Conservation (phyloP, 2,888 invertebrate genomes). For the Malthinus seriepunctatus region DNA sequence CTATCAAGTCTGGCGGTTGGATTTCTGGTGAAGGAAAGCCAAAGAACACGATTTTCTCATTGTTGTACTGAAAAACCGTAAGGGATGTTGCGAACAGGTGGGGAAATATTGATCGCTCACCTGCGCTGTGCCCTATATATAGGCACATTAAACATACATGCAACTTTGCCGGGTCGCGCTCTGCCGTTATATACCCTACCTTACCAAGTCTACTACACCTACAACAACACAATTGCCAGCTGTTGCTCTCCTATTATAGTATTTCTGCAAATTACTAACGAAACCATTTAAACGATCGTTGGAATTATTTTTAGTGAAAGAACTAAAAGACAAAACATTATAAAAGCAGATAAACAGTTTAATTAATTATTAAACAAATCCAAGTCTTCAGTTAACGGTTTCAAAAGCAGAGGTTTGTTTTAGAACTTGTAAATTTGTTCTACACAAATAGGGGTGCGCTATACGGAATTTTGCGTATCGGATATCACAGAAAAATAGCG, state of each 20-base stretch:
- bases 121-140: constrained; percentile 39
- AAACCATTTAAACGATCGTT: constrained; percentile 1
- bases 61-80: constrained; percentile 22
- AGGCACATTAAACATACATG: constrained; percentile 38
- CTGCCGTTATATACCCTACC: constrained; percentile 16
- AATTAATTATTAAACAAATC: too few relatives aligned
- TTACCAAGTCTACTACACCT: constrained; percentile 6
- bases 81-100: constrained; percentile 24
- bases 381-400: too few relatives aligned
- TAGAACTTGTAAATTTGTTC: too few relatives aligned
- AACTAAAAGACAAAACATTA: too few relatives aligned
- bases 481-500: too few relatives aligned
- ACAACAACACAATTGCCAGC: constrained; percentile 19
- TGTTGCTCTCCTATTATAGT: constrained; percentile 16
- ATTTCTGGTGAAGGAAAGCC: constrained; percentile 11
- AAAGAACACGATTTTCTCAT: constrained; percentile 21
- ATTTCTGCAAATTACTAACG: not conserved
- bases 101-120: constrained; percentile 38
- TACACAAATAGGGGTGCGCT: too few relatives aligned
- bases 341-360: too few relatives aligned
- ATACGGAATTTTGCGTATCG: too few relatives aligned
- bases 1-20: constrained; percentile 13
- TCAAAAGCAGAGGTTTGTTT: too few relatives aligned
- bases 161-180: constrained; percentile 26
- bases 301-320: not conserved